Base-by-base conservation (phyloP, 35 echinoderm and acorn worm genomes). In the Diadema setosum region DNA sequence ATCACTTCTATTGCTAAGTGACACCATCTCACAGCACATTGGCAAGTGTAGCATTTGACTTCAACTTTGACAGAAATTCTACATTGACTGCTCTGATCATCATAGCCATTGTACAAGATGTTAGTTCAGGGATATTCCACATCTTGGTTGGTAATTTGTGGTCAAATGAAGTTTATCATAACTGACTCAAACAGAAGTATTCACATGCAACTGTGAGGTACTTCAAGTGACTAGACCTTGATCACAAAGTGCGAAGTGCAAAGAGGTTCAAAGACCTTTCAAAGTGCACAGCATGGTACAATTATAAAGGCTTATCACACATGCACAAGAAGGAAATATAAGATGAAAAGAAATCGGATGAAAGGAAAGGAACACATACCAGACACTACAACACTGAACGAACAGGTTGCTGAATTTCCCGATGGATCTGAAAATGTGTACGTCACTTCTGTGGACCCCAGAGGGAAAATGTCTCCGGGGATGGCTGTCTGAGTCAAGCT, bases 1-100 rank as follows among this genome's bases (percentile, higher is more conserved):
- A 42, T 87, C 91, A 21, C 83, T 90, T 30, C 82, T 86, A 73
- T 97, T 91, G 0, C 82, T 90, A 11, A 91, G 90, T 32, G 18
- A 87, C 86, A 44, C 16, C 49, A 9, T 30, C 41, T 91, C 94
- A 97, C n/a, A 81, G 42, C 18, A 92, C 90, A 3, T 44, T 64
- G 16, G 36, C 29, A n/a, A 45, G n/a, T 73, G 25, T 25, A 25
- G 26, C 24, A 35, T 44, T 87, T 87, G 20, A 89, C 18, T 6
- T 60, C 45, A 18, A 49, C 69, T 32, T 80, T 24, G 18, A 42
- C 36, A n/a, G n/a, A n/a, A n/a, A n/a, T n/a, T n/a, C n/a, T n/a
- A n/a, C n/a, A n/a, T n/a, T n/a, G n/a, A n/a, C n/a, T n/a, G n/a
- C n/a, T n/a, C n/a, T n/a, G n/a, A n/a, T n/a, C n/a, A n/a, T n/a